phyloP scores from a whole-genome alignment of 2,888 invertebrate species.

The Pediacus dermestoides region DNA sequence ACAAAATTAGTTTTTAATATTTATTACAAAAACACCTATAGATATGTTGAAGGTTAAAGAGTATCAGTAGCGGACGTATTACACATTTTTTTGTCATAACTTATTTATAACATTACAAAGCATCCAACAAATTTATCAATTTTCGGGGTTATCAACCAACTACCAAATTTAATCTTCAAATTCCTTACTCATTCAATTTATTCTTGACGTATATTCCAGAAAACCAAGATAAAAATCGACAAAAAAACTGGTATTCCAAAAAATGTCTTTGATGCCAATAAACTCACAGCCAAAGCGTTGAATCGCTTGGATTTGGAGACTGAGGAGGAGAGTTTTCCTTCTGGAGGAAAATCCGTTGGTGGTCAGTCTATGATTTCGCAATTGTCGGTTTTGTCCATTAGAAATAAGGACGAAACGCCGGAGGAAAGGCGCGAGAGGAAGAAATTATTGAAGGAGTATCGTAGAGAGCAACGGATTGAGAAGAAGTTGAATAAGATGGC shows the following conservation, averaged over 20 bases:
- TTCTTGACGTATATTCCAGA: slow-evolving; percentile 32
- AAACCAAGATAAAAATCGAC: slow-evolving; percentile 65
- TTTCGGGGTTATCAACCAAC: too few species aligned
- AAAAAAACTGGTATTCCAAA: slow-evolving; percentile 71
- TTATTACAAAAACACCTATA: too few species aligned
- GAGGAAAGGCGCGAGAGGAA: slow-evolving; percentile 78
- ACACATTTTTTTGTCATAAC: too few species aligned
- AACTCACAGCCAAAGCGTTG: slow-evolving; percentile 67
- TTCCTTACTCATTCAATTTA: too few species aligned
- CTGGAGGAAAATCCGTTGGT: slow-evolving; percentile 58
- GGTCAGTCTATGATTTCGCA: slow-evolving; percentile 65
- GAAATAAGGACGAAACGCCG: slow-evolving; percentile 72
- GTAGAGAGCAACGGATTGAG: slow-evolving; percentile 74
- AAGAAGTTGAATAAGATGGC: slow-evolving; percentile 77
- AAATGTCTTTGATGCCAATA: slow-evolving; percentile 59
- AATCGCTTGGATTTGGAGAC: slow-evolving; percentile 60
- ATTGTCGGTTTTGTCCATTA: slow-evolving; percentile 63
- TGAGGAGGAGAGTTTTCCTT: slow-evolving; percentile 31
- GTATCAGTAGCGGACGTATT: too few species aligned
- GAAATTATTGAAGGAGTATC: slow-evolving; percentile 71
- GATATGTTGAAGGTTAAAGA: too few species aligned
- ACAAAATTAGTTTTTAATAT: too few species aligned
- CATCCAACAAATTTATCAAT: too few species aligned
- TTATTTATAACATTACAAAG: too few species aligned
- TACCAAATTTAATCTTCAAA: too few species aligned